These are phyloP conservation scores for Leptogaster cylindrica DNA, from an alignment of 2,888 invertebrate genomes.

Conservation along the genomic window DNA sequence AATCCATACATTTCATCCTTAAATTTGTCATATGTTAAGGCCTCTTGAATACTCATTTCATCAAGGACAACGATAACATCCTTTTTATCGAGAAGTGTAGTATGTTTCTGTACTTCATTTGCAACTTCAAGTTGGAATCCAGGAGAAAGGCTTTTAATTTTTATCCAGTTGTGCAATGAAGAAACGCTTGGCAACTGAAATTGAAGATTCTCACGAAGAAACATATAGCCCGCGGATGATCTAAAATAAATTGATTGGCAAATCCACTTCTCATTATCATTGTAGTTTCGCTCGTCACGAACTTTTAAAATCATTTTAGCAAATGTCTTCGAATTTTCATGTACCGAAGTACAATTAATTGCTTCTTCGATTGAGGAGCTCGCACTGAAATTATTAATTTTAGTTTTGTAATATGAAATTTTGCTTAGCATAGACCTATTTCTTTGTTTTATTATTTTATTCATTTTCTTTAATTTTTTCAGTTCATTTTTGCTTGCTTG, in stretches of 20 bases:
- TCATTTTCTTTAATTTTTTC: no score
- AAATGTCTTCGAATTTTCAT: background rate
- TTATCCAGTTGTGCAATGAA: background rate
- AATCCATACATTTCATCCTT: background rate
- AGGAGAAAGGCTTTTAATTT: background rate
- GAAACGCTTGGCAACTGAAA: background rate
- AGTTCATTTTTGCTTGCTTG: no score
- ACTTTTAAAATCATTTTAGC: background rate
- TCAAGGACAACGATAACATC: background rate
- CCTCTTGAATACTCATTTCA: constrained; percentile 7
- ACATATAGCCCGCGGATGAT: background rate
- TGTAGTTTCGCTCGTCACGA: background rate
- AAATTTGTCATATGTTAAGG: constrained; percentile 10
- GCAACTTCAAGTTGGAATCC: background rate
- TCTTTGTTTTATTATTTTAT: no score
- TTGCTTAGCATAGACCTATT: no score
- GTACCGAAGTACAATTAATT: background rate
- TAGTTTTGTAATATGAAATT: no score
- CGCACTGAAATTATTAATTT: no score
- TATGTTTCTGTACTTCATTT: background rate
- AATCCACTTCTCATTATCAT: background rate
- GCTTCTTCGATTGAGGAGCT: no score
- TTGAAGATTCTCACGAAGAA: background rate
- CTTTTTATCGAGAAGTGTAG: background rate
- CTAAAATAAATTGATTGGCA: no score